A percentile compares a stretch with the other conserved stretches of the same genome.
These are phyloP conservation scores for Epinephelus fuscoguttatus DNA, from an alignment of 2,113 vertebrate species.

Conservation along the genomic window DNA sequence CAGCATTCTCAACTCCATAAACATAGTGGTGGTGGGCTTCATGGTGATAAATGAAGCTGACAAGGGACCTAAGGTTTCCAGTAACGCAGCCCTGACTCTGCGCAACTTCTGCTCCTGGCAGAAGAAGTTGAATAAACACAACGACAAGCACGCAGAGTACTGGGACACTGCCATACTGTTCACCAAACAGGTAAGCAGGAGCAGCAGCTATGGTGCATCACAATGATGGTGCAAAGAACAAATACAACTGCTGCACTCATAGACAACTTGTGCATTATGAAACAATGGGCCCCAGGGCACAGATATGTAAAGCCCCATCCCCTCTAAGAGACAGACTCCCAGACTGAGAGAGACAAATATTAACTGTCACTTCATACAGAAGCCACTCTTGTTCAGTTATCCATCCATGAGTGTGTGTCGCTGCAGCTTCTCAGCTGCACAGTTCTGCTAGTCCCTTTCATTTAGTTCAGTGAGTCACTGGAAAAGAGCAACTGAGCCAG, in stretches of 20 bases:
- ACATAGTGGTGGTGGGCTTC: constrained; percentile 94
- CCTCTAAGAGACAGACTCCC: background rate
- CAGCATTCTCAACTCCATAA: constrained; percentile 95
- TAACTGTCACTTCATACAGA: background rate
- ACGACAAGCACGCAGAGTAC: constrained; percentile 95
- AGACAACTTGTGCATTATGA: background rate
- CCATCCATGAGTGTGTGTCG: background rate
- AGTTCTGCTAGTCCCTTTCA: constrained; percentile 9
- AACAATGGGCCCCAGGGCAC: background rate
- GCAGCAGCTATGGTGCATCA: background rate
- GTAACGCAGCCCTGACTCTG: constrained; percentile 95
- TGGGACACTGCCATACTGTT: constrained; percentile 99
- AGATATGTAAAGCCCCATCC: background rate
- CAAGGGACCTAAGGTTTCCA: constrained; percentile 93
- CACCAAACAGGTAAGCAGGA: constrained; percentile 93
- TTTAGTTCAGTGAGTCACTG: constrained; percentile 38
- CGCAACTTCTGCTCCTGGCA: constrained; percentile 99
- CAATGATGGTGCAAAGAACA: background rate
- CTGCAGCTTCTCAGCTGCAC: constrained; percentile 26
- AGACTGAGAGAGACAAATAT: background rate
- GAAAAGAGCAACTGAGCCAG: constrained; percentile 48
- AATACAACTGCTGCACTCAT: background rate
- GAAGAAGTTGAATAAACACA: constrained; percentile 96
- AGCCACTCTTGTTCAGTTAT: background rate
- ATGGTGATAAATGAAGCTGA: constrained; percentile 91